Evolutionary conservation across 2,113 vertebrate genomes (phyloP).

Genomic region (Quiscalus mexicanus): DNA sequence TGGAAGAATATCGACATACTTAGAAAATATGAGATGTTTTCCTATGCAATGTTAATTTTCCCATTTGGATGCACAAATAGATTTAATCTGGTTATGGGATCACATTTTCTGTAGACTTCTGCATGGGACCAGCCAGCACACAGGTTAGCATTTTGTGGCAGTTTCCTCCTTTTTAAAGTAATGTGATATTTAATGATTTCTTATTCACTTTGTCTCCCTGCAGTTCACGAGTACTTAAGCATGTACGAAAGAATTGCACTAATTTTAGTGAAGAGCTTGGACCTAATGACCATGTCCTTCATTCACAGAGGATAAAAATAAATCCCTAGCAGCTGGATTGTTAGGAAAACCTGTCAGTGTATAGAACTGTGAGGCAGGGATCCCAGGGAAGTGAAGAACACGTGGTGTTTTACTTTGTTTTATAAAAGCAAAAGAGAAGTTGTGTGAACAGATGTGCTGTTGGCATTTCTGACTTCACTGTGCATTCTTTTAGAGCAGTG

Average conservation of each 20-base stretch:
- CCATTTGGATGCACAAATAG: neutral
- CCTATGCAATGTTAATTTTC: neutral
- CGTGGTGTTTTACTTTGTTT: neutral
- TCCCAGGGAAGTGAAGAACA: neutral
- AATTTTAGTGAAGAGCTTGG: neutral
- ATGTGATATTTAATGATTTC: neutral
- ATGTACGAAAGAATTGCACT: accelerated
- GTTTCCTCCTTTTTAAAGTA: neutral
- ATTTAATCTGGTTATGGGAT: neutral
- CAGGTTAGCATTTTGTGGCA: neutral
- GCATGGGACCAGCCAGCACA: neutral
- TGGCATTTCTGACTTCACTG: neutral
- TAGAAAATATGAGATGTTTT: neutral
- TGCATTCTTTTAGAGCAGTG: neutral
- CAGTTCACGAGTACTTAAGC: neutral
- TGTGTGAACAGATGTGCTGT: neutral
- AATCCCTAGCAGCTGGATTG: neutral
- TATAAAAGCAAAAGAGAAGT: neutral
- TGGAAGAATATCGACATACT: neutral
- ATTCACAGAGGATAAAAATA: neutral
- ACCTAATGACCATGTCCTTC: neutral
- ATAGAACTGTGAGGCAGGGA: neutral
- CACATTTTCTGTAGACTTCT: neutral
- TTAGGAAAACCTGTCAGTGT: neutral
- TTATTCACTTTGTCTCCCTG: neutral